Evolutionary conservation across 92 coral and sea anemone species (phyloP), one percentile per base, ranked within the genome.

Genomic region (Epizoanthus scotinus): DNA sequence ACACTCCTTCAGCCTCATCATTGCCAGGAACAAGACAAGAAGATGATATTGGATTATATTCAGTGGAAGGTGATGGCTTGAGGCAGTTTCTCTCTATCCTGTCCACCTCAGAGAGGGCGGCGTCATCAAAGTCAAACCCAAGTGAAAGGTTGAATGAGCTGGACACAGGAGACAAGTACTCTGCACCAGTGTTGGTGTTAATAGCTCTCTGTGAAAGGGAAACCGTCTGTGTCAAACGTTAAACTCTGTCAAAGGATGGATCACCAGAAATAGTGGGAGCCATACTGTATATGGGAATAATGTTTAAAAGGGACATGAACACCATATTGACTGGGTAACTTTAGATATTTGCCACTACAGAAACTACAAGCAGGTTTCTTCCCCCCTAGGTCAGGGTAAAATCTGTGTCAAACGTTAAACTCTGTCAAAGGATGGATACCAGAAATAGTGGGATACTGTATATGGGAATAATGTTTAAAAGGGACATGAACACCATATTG

Each of bases 111-210:
- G 93, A 89, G 31, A 96, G 82, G 40, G 89, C 96, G 24, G 93
- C 94, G 5, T 93, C 94, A 79, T 95, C 99, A 89, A 95, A 89
- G 60, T 96, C 98, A 87, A 92, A 95, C 47, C 98, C 97, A 89
- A 90, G 90, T 36, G 98, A 96, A 70, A 94, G 54, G 67, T 70
- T 88, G 73, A 90, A 87, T 22, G 92, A 86, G 14, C 81, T 71
- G 61, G 74, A 34, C 17, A 55, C 38, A 15, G 63, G 25, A 5
- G 17, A 40, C 17, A 40, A 22, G 38, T 36, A 49, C 1, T 57
- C 68, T 22, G 25, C 69, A n/a, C 42, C 55, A n/a, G 22, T 75
- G 8, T 38, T 75, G 36, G 63, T 53, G 19, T 58, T 25, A 21
- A 34, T 6, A 14, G 68, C 0, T 20, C 42, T 59, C 81, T 75